These are phyloP conservation scores for Erpobdella octoculata DNA, from an alignment of 2,888 invertebrate genomes.

Conservation along the genomic window DNA sequence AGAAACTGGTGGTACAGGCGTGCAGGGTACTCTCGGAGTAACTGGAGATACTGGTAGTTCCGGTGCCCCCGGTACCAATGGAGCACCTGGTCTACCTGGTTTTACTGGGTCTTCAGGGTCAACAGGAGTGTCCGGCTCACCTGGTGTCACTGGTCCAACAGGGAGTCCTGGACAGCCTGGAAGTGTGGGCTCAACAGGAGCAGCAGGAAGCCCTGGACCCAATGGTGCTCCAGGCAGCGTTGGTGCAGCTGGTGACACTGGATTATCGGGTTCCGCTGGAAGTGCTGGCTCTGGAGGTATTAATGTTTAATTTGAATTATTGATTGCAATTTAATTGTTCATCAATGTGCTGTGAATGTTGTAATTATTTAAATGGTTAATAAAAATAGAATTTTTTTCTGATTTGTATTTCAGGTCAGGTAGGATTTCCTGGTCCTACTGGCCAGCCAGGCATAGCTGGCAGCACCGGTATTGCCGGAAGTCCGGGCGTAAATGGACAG, in stretches of 20 bases:
- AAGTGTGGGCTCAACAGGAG: neutral
- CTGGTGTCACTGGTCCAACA: conserved; percentile 6
- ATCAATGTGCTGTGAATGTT: too few species aligned
- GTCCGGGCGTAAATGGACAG: conserved; percentile 22
- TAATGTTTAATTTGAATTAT: too few species aligned
- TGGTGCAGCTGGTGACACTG: conserved; percentile 19
- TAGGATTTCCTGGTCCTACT: too few species aligned
- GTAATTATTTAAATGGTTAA: too few species aligned
- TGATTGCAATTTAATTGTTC: too few species aligned
- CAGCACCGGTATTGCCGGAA: conserved; percentile 16
- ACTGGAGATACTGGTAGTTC: too few species aligned
- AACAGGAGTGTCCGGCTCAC: conserved; percentile 27
- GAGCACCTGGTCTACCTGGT: conserved; percentile 25
- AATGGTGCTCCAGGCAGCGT: neutral
- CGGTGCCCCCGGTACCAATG: neutral
- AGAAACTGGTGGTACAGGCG: neutral
- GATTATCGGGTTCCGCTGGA: conserved; percentile 29
- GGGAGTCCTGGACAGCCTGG: neutral
- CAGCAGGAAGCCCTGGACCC: too few species aligned
- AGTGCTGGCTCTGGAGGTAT: too few species aligned
- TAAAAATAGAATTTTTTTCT: too few species aligned
- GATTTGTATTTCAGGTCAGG: too few species aligned
- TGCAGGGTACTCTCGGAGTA: too few species aligned
- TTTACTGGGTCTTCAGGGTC: conserved; percentile 27
- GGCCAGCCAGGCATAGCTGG: too few species aligned